Conservation (phyloP, 1,140 invertebrate species). For the Orchestia grillus region DNA sequence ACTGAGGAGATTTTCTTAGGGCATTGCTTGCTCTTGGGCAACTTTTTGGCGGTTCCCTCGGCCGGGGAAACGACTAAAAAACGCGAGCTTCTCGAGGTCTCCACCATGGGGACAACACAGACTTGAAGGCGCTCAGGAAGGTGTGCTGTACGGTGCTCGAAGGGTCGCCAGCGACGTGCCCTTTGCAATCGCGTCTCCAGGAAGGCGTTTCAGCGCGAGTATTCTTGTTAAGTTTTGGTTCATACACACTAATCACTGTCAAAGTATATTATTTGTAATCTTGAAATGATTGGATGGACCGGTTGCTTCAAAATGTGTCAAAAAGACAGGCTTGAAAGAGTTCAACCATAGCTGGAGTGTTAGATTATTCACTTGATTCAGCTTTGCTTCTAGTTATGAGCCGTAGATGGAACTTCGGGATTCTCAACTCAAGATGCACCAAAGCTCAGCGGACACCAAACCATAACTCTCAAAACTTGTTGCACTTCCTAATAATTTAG, state of each 20-base stretch:
- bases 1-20: constrained; percentile 42
- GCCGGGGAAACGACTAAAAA: neutral
- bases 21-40: constrained; percentile 39
- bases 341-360: neutral
- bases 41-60: neutral
- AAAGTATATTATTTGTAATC: neutral
- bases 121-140: neutral
- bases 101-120: constrained; percentile 34
- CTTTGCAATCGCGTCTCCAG: neutral
- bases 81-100: constrained; percentile 27
- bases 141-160: too few relatives aligned
- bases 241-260: neutral
- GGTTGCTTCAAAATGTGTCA: neutral
- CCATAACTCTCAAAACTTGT: neutral
- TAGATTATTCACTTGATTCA: neutral
- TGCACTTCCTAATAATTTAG: neutral
- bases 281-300: neutral
- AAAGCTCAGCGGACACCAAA: neutral
- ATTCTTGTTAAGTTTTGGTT: neutral
- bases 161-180: neutral
- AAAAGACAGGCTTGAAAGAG: neutral
- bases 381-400: neutral
- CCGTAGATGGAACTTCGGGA: neutral
- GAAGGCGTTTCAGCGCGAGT: neutral
- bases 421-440: neutral